These are phyloP conservation scores for Criorhina ranunculi DNA, from an alignment of 2,888 invertebrate genomes.

Conservation along the genomic window DNA sequence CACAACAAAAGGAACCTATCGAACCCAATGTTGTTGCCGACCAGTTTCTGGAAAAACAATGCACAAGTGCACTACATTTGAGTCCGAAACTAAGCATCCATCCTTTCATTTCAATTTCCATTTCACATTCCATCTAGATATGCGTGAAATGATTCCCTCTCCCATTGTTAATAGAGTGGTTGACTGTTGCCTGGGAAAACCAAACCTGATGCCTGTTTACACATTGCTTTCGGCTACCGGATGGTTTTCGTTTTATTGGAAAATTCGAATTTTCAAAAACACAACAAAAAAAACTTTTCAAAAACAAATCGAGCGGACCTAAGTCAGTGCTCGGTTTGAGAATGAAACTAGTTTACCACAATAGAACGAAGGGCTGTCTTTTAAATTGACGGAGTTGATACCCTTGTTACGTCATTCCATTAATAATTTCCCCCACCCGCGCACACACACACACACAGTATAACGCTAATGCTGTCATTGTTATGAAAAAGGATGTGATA, in stretches of 20 bases:
- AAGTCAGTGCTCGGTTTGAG: slow-evolving; percentile 25
- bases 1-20: slow-evolving; percentile 58
- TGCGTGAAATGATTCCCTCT: slow-evolving; percentile 71
- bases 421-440: slow-evolving; percentile 61
- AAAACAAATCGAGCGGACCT: slow-evolving; percentile 44
- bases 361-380: slow-evolving; percentile 40
- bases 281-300: background rate
- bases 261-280: slow-evolving; percentile 49
- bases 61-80: slow-evolving; percentile 71
- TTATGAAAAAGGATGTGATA: slow-evolving; percentile 67
- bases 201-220: slow-evolving; percentile 63
- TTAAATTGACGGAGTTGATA: slow-evolving; percentile 40
- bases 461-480: slow-evolving; percentile 62
- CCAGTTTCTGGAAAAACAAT: slow-evolving; percentile 61
- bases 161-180: slow-evolving; percentile 64
- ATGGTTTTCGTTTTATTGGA: slow-evolving; percentile 59
- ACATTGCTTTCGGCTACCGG: slow-evolving; percentile 68
- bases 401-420: slow-evolving; percentile 74
- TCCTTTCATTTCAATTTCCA: slow-evolving; percentile 44
- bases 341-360: slow-evolving; percentile 71
- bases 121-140: slow-evolving; percentile 69
- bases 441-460: slow-evolving; percentile 7
- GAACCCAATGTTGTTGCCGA: slow-evolving; percentile 14
- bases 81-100: slow-evolving; percentile 33
- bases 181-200: slow-evolving; percentile 61